phyloP scores from a whole-genome alignment of 2,888 invertebrate genomes.

The Cataglyphis rosenhaueri region DNA sequence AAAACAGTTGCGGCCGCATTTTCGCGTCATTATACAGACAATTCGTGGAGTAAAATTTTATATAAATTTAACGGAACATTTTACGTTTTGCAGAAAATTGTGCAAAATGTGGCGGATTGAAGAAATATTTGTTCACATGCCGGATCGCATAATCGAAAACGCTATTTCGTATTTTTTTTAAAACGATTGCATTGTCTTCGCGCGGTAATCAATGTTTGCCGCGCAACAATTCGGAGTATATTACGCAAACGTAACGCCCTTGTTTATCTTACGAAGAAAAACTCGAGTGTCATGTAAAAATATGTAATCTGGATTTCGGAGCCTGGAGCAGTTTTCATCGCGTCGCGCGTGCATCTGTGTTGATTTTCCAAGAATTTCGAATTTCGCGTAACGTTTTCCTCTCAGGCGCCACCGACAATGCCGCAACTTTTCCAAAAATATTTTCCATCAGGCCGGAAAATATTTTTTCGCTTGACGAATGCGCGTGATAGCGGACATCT shows the following conservation, averaged over 20 bases:
- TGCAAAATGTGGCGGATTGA: slow-evolving; percentile 21
- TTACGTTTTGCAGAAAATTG: slow-evolving; percentile 10
- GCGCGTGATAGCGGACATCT: slow-evolving; percentile 45
- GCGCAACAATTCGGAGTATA: slow-evolving; percentile 39
- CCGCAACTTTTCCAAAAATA: no score
- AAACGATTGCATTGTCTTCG: slow-evolving; percentile 47
- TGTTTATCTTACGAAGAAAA: slow-evolving; percentile 42
- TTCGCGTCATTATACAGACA: slow-evolving; percentile 21
- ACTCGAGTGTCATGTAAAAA: slow-evolving; percentile 27
- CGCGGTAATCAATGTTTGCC: slow-evolving; percentile 37
- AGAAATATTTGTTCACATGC: slow-evolving; percentile 35
- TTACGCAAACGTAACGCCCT: slow-evolving; percentile 27
- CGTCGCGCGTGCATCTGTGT: slow-evolving; percentile 6
- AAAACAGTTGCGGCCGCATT: slow-evolving; percentile 10
- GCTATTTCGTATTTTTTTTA: slow-evolving; percentile 39
- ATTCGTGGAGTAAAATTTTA: slow-evolving; percentile 28
- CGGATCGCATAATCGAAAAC: background rate
- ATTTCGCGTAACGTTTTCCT: slow-evolving; percentile 18
- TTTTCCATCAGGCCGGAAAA: slow-evolving; percentile 49
- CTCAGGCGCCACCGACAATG: slow-evolving; percentile 12
- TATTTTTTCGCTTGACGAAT: slow-evolving; percentile 52
- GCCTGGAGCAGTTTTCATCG: slow-evolving; percentile 29
- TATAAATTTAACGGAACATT: slow-evolving; percentile 23
- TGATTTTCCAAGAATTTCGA: slow-evolving; percentile 48
- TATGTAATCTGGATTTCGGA: slow-evolving; percentile 46